These are phyloP conservation scores for Invenusta paracnida DNA, from an alignment of 2,888 invertebrate species.

Conservation along the genomic window DNA sequence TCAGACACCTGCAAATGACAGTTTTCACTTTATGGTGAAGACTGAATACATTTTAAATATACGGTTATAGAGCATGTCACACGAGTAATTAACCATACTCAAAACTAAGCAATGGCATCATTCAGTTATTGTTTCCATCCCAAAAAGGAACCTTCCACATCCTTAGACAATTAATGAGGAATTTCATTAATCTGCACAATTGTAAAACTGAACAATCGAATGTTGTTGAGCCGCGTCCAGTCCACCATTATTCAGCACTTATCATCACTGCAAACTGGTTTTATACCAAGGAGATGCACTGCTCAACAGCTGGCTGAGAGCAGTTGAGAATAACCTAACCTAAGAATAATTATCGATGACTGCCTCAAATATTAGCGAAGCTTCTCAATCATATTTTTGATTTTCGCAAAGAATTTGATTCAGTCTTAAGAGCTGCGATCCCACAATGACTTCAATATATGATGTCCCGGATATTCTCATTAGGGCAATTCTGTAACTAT, in stretches of 20 bases:
- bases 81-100: neutral
- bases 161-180: conserved; percentile 19
- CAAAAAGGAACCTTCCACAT: conserved; percentile 12
- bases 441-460: conserved; percentile 30
- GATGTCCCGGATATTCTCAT: neutral
- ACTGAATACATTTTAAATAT: no score
- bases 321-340: no score
- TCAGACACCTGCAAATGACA: no score
- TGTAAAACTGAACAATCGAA: conserved; percentile 20
- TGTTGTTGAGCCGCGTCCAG: neutral
- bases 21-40: no score
- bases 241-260: neutral
- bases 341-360: neutral
- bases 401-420: neutral
- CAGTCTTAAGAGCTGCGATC: neutral
- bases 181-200: conserved; percentile 27
- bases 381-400: neutral
- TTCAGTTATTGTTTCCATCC: conserved; percentile 29
- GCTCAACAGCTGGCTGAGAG: conserved; percentile 10
- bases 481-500: neutral
- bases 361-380: neutral
- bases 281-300: conserved; percentile 3
- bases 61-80: conserved; percentile 12
- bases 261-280: neutral
- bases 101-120: neutral